A percentile compares a stretch with the other conserved stretches of the same genome.
Conservation (phyloP, 2,888 invertebrate species). For the Griposia aprilina region DNA sequence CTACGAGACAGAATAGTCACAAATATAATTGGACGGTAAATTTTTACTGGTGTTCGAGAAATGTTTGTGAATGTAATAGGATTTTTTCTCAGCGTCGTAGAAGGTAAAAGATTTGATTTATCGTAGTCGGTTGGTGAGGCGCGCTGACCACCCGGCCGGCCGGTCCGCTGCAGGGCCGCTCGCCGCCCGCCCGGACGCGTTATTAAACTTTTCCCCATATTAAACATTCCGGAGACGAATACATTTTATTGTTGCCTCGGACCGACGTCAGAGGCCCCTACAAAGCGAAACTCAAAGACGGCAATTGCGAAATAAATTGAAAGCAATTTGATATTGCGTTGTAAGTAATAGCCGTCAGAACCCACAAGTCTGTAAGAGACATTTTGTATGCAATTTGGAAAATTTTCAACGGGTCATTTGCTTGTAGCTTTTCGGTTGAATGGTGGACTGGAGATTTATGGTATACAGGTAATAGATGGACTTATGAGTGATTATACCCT, state of each 20-base stretch:
- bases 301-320: constrained; percentile 91
- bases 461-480: constrained; percentile 61
- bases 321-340: constrained; percentile 91
- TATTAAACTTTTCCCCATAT: constrained; percentile 91
- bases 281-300: constrained; percentile 91
- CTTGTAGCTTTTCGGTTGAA: constrained; percentile 74
- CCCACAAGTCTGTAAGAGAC: constrained; percentile 85
- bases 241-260: constrained; percentile 91
- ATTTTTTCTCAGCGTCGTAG: constrained; percentile 86
- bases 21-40: constrained; percentile 68
- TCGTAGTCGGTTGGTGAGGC: constrained; percentile 85
- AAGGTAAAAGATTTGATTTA: constrained; percentile 90
- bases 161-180: constrained; percentile 70
- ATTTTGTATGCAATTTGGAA: constrained; percentile 87
- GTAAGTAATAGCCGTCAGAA: constrained; percentile 90
- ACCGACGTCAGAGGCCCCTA: constrained; percentile 90
- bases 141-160: constrained; percentile 82
- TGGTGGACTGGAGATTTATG: constrained; percentile 71
- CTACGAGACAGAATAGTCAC: constrained; percentile 41
- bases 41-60: constrained; percentile 75
- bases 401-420: constrained; percentile 83
- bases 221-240: constrained; percentile 91
- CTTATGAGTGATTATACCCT: constrained; percentile 17
- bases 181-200: constrained; percentile 87
- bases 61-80: constrained; percentile 88